Evolutionary conservation across 2,888 invertebrate genomes (phyloP).

Genomic region (Cryptus armator): DNA sequence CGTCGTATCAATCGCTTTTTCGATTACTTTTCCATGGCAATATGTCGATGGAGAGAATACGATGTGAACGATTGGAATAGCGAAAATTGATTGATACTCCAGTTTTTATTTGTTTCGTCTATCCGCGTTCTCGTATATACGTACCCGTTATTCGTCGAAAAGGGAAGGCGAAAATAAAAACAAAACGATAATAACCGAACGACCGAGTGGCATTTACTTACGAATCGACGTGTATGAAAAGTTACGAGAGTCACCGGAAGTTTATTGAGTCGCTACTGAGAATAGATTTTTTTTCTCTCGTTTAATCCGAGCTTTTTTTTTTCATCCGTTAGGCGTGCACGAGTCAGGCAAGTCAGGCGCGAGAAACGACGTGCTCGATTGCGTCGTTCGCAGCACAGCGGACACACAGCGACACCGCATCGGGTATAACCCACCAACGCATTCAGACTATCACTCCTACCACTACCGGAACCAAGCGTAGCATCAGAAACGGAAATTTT

Average conservation of each 20-base stretch:
- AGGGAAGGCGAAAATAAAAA: not conserved
- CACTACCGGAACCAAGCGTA: not conserved
- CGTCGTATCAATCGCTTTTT: conserved; percentile 50
- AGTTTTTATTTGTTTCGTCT: not conserved
- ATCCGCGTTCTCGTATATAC: not conserved
- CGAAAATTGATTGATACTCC: conserved; percentile 28
- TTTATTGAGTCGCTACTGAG: not conserved
- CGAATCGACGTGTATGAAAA: not conserved
- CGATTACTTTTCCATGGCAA: conserved; percentile 25
- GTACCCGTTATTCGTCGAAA: not conserved
- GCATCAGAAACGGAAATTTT: conserved; percentile 64
- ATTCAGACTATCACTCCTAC: conserved; percentile 3
- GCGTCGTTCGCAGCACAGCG: conserved; percentile 32
- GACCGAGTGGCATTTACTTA: conserved; percentile 4
- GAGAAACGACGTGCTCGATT: conserved; percentile 49
- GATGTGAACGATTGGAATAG: conserved; percentile 13
- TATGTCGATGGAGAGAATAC: not conserved
- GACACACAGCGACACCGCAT: conserved; percentile 43
- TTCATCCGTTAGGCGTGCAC: conserved; percentile 9
- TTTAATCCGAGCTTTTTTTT: conserved; percentile 13
- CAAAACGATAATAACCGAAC: not conserved
- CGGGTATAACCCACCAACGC: conserved; percentile 11
- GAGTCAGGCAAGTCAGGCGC: conserved; percentile 21
- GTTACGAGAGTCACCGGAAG: not conserved
- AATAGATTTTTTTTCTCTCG: not conserved